Evolutionary conservation across 2,797 vertebrate species (phyloP), one percentile per base, ranked within the genome.

Genomic region (Acrocephalus scirpaceus): DNA sequence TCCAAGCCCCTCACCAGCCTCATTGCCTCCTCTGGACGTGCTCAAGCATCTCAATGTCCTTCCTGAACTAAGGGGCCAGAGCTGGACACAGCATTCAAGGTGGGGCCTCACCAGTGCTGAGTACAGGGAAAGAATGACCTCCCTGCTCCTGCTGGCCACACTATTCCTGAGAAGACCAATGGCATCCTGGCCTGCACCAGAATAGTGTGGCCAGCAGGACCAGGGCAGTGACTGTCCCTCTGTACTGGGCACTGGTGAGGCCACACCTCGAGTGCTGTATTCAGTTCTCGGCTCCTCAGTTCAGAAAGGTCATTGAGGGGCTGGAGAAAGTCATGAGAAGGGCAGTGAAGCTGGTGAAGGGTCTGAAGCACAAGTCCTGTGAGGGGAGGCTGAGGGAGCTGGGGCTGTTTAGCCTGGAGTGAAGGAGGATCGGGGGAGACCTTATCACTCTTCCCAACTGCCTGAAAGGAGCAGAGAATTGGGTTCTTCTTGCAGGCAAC

Each of bases 311-410:
- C 26, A 13, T 26, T 60, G 45, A 44, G 38, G 30, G 11, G 10
- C 20, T 44, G 16, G 26, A 42, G 26, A 5, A 34, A 3, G 13
- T 36, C 16, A 10, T 60, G 13, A 20, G 38, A 44, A 61, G 32
- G 26, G 11, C 1, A 4, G 19, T 0, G 0, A 23, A 70, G 56
- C 4, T 51, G 32, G 5, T 30, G 16, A 60, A 70, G 17, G 17
- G 3, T 44, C 20, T 36, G 56, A 18, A 51, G 7, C 16, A 34
- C 54, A 81, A 8, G 30, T 42, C 13, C 16, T 58, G 0, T 10
- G 8, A 69, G 19, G 16, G 21, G 10, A 23, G 36, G 36, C 20
- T 58, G 77, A 80, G 30, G 16, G 25, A 50, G 10, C 6, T 50
- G 45, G 12, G 11, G 8, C 7, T 80, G 23, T n/a, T 69, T 42